Base-by-base conservation (phyloP, 2,888 invertebrate genomes). In the Opisthograptis luteolata region DNA sequence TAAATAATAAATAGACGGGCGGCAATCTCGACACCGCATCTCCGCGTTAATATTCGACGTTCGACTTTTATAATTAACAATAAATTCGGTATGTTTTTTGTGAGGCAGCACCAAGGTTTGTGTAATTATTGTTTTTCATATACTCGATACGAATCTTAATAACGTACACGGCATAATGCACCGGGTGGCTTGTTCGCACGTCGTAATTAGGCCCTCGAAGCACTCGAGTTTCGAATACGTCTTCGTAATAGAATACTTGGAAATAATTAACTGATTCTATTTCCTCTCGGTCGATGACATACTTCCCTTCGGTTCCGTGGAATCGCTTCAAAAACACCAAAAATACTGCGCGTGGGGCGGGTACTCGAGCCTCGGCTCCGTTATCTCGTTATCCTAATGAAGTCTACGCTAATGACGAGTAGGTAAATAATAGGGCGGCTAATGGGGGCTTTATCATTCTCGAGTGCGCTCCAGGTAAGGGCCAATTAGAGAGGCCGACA, bases 341-440 rank as follows among this genome's bases (percentile, higher is more conserved):
- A 85, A 86, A 85, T 79, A 75, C 73, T 68, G 69, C 70, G 70
- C 68, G 76, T 71, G 72, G 67, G 69, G 70, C 68, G 32, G 24
- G 70, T 70, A 79, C 81, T 84, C 81, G 76, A 83, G 77, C 60
- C 68, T 64, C 74, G 79, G 83, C 84, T 84, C 84, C 84, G 87
- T 89, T 90, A 90, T 90, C 89, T 90, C 89, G 90, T 90, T 90
- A 89, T 87, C 88, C 89, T 90, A 90, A 90, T 90, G 89, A 90
- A 90, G 87, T 89, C 88, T 88, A 89, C 89, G 86, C 88, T 90
- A 90, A 90, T 90, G 89, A 89, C 87, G 90, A 90, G 89, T 89
- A 89, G 89, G 89, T 90, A 90, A 90, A 90, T 90, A 89, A 90
- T 90, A 90, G 89, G 89, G 87, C 85, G 86, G 87, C 89, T 90